Conservation (phyloP, 1,140 invertebrate species). For the Globodera ellingtonae region DNA sequence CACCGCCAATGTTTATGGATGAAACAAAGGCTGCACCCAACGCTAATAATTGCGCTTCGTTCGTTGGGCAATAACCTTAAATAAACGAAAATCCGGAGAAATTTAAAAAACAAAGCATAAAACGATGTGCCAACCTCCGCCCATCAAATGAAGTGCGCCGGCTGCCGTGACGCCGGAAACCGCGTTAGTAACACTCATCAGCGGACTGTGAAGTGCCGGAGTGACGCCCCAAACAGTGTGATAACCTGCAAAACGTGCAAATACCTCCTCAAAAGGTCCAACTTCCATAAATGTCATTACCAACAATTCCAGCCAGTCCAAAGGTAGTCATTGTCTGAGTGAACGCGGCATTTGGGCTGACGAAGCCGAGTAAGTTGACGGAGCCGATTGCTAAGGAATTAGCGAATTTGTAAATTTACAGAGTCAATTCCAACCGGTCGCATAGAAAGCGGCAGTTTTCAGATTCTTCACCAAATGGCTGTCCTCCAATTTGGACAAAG, state of each 20-base stretch:
- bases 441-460: conserved; percentile 76
- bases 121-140: conserved; percentile 67
- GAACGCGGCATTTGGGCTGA: conserved; percentile 80
- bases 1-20: conserved; percentile 86
- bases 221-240: conserved; percentile 90
- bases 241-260: conserved; percentile 70
- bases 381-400: conserved; percentile 71
- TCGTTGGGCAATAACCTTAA: conserved; percentile 67
- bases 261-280: not conserved
- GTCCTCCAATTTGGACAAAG: conserved; percentile 62
- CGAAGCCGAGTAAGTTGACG: conserved; percentile 75
- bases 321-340: conserved; percentile 85
- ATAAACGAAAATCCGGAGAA: conserved; percentile 71
- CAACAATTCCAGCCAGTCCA: conserved; percentile 80
- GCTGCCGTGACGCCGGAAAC: conserved; percentile 88
- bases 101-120: not conserved
- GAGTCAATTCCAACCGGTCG: conserved; percentile 69
- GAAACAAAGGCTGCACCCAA: conserved; percentile 82
- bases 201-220: conserved; percentile 83
- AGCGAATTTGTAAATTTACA: conserved; percentile 28
- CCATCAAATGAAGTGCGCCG: conserved; percentile 80
- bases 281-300: conserved; percentile 65
- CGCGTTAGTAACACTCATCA: conserved; percentile 91
- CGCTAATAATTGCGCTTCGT: conserved; percentile 75
- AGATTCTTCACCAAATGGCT: conserved; percentile 70